Evolutionary conservation across 2,888 invertebrate species (phyloP).

Genomic region (Ellobium chinense): DNA sequence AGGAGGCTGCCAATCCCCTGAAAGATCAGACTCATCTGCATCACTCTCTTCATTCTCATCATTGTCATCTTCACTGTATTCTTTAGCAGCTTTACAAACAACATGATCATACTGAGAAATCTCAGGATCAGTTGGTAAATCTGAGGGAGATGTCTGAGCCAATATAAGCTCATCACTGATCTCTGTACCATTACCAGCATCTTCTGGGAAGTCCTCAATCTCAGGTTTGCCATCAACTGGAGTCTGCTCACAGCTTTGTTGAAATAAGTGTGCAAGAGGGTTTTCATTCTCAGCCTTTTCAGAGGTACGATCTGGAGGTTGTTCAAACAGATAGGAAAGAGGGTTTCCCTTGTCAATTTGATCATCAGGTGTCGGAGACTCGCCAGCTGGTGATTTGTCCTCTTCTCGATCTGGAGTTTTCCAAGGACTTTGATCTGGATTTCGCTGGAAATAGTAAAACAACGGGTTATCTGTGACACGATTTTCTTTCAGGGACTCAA

Average conservation of each 20-base stretch:
- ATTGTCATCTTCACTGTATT: constrained; percentile 24
- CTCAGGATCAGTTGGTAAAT: neutral
- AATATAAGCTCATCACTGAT: neutral
- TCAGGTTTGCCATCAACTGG: neutral
- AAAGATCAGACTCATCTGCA: neutral
- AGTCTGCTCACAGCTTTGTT: neutral
- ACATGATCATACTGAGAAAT: neutral
- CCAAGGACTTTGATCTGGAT: constrained; percentile 19
- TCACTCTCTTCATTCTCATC: constrained; percentile 16
- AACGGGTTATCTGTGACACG: constrained; percentile 37
- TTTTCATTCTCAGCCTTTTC: neutral
- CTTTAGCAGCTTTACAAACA: constrained; percentile 14
- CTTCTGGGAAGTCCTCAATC: neutral
- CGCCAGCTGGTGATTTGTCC: neutral
- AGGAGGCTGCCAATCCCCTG: no score
- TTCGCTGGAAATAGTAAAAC: constrained; percentile 26
- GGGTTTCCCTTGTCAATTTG: neutral
- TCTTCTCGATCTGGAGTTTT: neutral
- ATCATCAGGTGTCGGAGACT: neutral
- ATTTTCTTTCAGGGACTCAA: neutral
- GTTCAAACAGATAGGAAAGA: neutral
- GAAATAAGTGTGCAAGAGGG: constrained; percentile 7
- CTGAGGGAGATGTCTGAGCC: neutral
- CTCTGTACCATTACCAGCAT: neutral
- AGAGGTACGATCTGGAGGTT: neutral